A percentile compares a stretch with the other conserved stretches of the same genome.
Evolutionary conservation across 2,113 vertebrate genomes (phyloP).

Genomic region (Cromileptes altivelis): DNA sequence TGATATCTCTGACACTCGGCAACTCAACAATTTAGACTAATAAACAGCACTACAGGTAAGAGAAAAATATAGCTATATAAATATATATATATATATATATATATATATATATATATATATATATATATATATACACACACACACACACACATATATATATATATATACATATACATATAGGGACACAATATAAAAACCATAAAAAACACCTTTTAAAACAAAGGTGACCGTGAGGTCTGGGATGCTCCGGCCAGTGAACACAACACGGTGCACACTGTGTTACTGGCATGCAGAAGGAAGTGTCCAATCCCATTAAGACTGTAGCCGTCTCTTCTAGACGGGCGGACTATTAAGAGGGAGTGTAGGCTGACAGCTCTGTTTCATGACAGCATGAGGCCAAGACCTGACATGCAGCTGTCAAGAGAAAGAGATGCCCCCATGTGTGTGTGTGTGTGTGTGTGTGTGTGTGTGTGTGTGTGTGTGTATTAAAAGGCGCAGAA

Average conservation of each 20-base stretch:
- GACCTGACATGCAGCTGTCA: conserved; percentile 66
- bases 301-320: conserved; percentile 66
- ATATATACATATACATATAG: too few species aligned
- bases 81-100: too few species aligned
- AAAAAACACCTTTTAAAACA: neutral
- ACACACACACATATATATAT: too few species aligned
- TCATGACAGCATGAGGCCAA: conserved; percentile 59
- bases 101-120: too few species aligned
- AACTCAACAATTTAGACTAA: too few species aligned
- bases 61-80: too few species aligned
- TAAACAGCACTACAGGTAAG: too few species aligned
- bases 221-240: neutral
- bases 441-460: neutral
- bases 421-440: conserved; percentile 11
- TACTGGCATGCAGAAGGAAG: conserved; percentile 26
- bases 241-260: conserved; percentile 1
- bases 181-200: too few species aligned
- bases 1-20: too few species aligned
- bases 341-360: conserved; percentile 58
- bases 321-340: conserved; percentile 25
- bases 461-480: conserved; percentile 9
- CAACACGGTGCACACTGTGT: conserved; percentile 2
- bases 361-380: conserved; percentile 54
- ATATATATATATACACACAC: too few species aligned
- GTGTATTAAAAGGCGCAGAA: conserved; percentile 38